These are phyloP conservation scores for Drosophila neotestacea DNA, from an alignment of 2,888 invertebrate genomes.

Conservation along the genomic window DNA sequence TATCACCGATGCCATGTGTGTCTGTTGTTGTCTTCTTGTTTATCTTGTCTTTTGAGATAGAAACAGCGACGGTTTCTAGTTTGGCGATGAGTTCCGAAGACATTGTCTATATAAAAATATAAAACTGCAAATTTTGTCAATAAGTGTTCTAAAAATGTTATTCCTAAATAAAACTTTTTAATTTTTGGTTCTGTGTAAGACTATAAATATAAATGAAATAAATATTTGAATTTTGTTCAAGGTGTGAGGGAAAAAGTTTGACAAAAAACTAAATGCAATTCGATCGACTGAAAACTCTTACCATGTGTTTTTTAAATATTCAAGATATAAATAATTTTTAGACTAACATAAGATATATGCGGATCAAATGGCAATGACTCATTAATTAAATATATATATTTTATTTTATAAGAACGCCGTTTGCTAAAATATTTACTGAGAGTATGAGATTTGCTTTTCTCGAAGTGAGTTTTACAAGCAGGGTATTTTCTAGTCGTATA, in stretches of 20 bases:
- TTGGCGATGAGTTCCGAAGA: constrained; percentile 1
- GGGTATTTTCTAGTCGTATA: not conserved
- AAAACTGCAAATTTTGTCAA: constrained; percentile 15
- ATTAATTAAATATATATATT: too few species aligned
- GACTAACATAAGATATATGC: too few species aligned
- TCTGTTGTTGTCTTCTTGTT: not conserved
- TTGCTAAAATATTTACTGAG: too few species aligned
- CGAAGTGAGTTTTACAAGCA: not conserved
- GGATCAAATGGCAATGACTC: too few species aligned
- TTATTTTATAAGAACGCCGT: too few species aligned
- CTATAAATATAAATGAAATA: not conserved
- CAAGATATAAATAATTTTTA: too few species aligned
- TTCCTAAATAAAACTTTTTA: constrained; percentile 13
- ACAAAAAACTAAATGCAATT: not conserved
- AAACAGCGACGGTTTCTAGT: not conserved
- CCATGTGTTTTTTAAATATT: too few species aligned
- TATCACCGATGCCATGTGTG: constrained; percentile 28
- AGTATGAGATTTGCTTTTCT: too few species aligned
- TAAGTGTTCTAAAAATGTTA: not conserved
- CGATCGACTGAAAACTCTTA: not conserved
- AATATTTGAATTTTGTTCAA: not conserved
- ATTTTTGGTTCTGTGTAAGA: not conserved
- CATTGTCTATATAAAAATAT: constrained; percentile 2
- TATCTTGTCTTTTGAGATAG: not conserved
- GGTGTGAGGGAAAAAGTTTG: not conserved